These are phyloP conservation scores for Drymonia ruficornis DNA, from an alignment of 2,888 invertebrate genomes.

Conservation along the genomic window DNA sequence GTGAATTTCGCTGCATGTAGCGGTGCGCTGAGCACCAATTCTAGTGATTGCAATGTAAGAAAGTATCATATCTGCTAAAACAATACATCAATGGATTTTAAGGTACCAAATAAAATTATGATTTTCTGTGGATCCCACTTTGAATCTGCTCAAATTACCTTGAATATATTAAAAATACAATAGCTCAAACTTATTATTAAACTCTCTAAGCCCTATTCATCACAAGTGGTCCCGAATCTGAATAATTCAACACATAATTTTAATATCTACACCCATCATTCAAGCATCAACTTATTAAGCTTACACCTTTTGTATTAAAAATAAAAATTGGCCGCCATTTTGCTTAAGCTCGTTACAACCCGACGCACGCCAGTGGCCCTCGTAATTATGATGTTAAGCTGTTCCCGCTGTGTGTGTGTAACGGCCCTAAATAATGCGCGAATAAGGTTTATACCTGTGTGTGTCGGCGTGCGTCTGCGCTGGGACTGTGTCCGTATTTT, in stretches of 20 bases:
- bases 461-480: conserved; percentile 39
- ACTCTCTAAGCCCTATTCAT: neutral
- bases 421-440: conserved; percentile 54
- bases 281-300: conserved; percentile 61
- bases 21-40: too few relatives aligned
- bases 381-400: conserved; percentile 75
- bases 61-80: neutral
- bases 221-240: neutral
- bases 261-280: conserved; percentile 53
- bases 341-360: conserved; percentile 82
- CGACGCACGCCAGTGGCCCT: conserved; percentile 81
- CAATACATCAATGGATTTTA: too few relatives aligned
- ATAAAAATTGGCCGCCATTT: conserved; percentile 81
- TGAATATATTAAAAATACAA: neutral
- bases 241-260: conserved; percentile 42
- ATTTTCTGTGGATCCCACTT: neutral
- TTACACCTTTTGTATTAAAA: conserved; percentile 62
- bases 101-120: too few relatives aligned
- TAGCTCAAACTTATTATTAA: conserved; percentile 1
- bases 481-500: conserved; percentile 20
- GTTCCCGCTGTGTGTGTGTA: conserved; percentile 47
- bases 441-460: conserved; percentile 55
- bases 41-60: too few relatives aligned
- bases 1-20: too few relatives aligned
- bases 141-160: neutral